phyloP scores from a whole-genome alignment of 2,797 vertebrate species.

The Pampus argenteus region DNA sequence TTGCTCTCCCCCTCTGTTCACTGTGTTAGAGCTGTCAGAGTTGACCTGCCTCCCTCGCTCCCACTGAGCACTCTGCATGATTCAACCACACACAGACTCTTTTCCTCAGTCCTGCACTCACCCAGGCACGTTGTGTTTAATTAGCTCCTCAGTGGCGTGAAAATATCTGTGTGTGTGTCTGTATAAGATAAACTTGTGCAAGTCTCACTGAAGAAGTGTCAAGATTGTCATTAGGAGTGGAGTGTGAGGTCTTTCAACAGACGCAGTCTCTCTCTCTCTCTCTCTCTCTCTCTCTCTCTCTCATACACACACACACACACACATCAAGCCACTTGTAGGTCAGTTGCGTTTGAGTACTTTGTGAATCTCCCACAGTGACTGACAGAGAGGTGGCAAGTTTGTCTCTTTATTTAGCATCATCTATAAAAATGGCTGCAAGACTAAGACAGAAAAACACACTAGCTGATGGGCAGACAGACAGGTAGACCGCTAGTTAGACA shows the following conservation, averaged over 20 bases:
- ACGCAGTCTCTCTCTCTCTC: conserved; percentile 36
- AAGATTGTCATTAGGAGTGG: conserved; percentile 72
- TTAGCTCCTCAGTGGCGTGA: conserved; percentile 79
- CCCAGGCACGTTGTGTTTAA: conserved; percentile 80
- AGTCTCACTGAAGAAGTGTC: conserved; percentile 75
- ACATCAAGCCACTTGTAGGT: conserved; percentile 67
- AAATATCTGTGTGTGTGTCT: conserved; percentile 54
- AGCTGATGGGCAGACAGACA: conserved; percentile 7
- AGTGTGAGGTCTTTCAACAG: conserved; percentile 68
- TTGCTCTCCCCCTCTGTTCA: conserved; percentile 45
- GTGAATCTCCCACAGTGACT: conserved; percentile 60
- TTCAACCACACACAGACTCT: conserved; percentile 55
- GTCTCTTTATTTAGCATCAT: conserved; percentile 58
- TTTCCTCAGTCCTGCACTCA: conserved; percentile 62
- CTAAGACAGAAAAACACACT: conserved; percentile 27
- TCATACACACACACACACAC: conserved; percentile 46
- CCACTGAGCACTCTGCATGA: conserved; percentile 74
- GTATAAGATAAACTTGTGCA: conserved; percentile 69
- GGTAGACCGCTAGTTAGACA: not conserved
- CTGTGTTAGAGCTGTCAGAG: conserved; percentile 72
- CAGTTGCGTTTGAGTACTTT: conserved; percentile 58
- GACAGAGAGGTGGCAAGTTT: conserved; percentile 65
- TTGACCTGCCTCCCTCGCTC: conserved; percentile 79
- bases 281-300: too few species aligned
- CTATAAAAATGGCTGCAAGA: conserved; percentile 44